phyloP scores from a whole-genome alignment of 2,888 invertebrate species.

The Trypoxylon attenuatum region DNA sequence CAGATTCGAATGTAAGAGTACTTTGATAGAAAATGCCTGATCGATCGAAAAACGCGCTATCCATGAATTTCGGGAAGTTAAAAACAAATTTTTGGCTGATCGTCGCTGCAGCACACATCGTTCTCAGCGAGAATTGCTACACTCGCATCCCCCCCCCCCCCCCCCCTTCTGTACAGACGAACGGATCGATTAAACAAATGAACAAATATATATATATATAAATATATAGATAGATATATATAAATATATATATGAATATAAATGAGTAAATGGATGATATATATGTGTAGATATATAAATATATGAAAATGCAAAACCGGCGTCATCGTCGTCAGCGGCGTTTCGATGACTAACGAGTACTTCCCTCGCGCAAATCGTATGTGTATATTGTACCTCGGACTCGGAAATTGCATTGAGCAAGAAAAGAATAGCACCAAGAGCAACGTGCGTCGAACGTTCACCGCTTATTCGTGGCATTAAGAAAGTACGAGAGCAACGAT shows the following conservation, averaged over 20 bases:
- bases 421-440: no score
- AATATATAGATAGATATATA: slow-evolving; percentile 48
- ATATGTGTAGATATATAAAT: slow-evolving; percentile 35
- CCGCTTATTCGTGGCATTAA: no score
- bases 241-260: slow-evolving; percentile 31
- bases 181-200: slow-evolving; percentile 23
- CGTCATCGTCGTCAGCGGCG: slow-evolving; percentile 30
- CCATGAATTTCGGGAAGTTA: no score
- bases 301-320: slow-evolving; percentile 45
- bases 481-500: neutral
- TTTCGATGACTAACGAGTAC: slow-evolving; percentile 29
- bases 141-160: neutral
- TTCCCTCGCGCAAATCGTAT: slow-evolving; percentile 37
- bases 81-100: no score
- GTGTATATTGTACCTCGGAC: no score
- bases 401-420: no score
- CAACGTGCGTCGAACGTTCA: no score
- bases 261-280: slow-evolving; percentile 19
- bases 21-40: no score
- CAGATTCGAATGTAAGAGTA: no score
- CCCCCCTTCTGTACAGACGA: neutral
- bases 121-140: neutral
- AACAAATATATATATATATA: slow-evolving; percentile 36
- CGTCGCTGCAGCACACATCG: no score
- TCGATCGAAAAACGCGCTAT: no score